Base-by-base conservation (phyloP, 2,888 invertebrate species). In the Pecten maximus region DNA sequence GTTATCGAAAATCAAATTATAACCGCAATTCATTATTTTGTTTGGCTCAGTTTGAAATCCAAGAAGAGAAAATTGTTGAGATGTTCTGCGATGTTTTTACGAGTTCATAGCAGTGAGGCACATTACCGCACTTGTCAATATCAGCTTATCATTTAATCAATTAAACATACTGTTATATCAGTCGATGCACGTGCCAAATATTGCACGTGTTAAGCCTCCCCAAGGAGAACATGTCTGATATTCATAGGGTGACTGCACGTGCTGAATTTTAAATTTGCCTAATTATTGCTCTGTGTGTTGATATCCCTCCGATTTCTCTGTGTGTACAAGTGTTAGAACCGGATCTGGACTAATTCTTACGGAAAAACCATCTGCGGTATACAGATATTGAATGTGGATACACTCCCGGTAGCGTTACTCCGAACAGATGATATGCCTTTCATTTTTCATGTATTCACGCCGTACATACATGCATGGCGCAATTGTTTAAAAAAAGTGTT, bases 231-330 rank as follows among this genome's bases (percentile, higher is more conserved):
- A 74, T 74, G 74, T 74, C 35, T 74, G 28, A 74, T 74, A 35
- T 28, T 74, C 74, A 74, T 35, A 74, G 74, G 74, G 74, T 74
- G 74, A 74, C 8, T 74, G 74, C 74, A 74, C 74, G 74, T 74
- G 74, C 74, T 74, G 74, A 74, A 74, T 74, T 74, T 60, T 74
- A 74, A 74, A 74, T 74, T 74, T 74, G 74, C 74, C 35, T 74
- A 74, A 74, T 74, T 74, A 74, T 28, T 74, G 74, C 28, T 74
- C 74, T 35, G 28, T 74, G 1, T 74, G 74, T 12, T 74, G 74
- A 74, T 74, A 74, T 74, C 74, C 35, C 28, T 74, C 74, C 35
- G 74, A 74, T 74, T 74, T 28, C 74, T 74, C 74, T 74, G 74
- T 35, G 74, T 74, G 74, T 74, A 74, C 74, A 74, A 74, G 28